These are phyloP conservation scores for Neoaliturus tenellus DNA, from an alignment of 2,888 invertebrate species.

Conservation along the genomic window DNA sequence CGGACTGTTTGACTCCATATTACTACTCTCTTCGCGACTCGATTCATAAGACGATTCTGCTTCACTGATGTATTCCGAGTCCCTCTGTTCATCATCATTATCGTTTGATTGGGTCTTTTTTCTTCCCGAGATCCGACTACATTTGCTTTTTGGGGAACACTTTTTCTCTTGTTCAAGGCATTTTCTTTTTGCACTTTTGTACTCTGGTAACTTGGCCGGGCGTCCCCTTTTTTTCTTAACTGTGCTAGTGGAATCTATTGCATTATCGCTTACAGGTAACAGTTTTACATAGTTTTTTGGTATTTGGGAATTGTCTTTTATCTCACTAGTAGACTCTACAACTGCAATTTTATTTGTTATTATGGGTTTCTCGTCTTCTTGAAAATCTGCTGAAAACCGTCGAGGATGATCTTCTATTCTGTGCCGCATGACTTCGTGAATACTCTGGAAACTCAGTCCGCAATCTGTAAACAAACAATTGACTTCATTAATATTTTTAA, in stretches of 20 bases:
- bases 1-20: background rate
- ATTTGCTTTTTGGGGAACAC: background rate
- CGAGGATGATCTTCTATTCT: constrained; percentile 61
- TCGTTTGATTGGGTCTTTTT: background rate
- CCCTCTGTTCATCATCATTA: constrained; percentile 3
- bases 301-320: constrained; percentile 3
- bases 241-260: constrained; percentile 53
- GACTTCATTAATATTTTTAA: too few relatives aligned
- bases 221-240: constrained; percentile 28
- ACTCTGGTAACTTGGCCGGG: constrained; percentile 12
- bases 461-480: constrained; percentile 64
- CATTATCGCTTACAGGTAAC: constrained; percentile 55
- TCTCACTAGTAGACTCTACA: constrained; percentile 26
- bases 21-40: background rate
- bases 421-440: constrained; percentile 63
- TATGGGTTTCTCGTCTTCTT: background rate
- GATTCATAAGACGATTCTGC: background rate
- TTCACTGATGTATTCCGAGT: background rate
- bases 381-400: constrained; percentile 39
- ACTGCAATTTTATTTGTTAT: background rate
- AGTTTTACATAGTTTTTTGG: constrained; percentile 34
- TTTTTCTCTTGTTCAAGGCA: background rate
- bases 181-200: background rate
- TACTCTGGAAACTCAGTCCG: constrained; percentile 64
- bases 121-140: background rate